These are phyloP conservation scores for Imbricaverruca yamaguchii DNA, from an alignment of 2,888 invertebrate genomes.

Conservation along the genomic window DNA sequence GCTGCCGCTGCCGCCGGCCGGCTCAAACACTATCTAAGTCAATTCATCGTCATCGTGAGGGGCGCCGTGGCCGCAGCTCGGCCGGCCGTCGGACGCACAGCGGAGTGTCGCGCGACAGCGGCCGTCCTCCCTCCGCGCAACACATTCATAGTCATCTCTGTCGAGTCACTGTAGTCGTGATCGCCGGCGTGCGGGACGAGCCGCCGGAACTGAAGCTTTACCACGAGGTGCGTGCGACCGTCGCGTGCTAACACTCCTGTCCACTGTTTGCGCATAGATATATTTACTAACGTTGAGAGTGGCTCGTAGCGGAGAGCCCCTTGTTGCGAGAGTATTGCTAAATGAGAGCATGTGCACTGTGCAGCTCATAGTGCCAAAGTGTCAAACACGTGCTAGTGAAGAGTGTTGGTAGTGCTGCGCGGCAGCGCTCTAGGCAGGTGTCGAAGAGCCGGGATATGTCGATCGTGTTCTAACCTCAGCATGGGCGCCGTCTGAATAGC, in stretches of 20 bases:
- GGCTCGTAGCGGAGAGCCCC: too few species aligned
- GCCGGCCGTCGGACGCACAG: too few species aligned
- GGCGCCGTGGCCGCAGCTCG: neutral
- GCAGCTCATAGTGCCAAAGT: neutral
- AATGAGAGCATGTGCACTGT: too few species aligned
- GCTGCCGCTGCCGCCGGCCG: neutral
- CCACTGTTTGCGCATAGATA: too few species aligned
- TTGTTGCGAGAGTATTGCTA: too few species aligned
- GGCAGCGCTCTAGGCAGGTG: neutral
- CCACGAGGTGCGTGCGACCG: neutral
- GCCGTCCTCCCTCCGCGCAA: neutral
- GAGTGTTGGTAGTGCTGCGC: neutral
- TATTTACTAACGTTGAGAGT: neutral
- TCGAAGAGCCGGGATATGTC: neutral
- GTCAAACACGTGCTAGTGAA: neutral
- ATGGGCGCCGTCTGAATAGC: too few species aligned
- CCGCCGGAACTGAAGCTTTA: constrained; percentile 6
- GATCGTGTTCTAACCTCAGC: too few species aligned
- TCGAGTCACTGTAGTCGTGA: neutral
- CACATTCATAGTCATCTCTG: constrained; percentile 3
- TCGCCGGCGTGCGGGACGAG: neutral
- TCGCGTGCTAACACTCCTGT: neutral
- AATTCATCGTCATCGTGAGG: constrained; percentile 6
- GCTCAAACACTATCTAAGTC: neutral
- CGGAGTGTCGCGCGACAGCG: too few species aligned